Percentiles rank a stretch among this genome's conserved stretches.
phyloP scores from a whole-genome alignment of 30 jellyfish, hydroid and myxozoan genomes.

The Hydractinia echinata region DNA sequence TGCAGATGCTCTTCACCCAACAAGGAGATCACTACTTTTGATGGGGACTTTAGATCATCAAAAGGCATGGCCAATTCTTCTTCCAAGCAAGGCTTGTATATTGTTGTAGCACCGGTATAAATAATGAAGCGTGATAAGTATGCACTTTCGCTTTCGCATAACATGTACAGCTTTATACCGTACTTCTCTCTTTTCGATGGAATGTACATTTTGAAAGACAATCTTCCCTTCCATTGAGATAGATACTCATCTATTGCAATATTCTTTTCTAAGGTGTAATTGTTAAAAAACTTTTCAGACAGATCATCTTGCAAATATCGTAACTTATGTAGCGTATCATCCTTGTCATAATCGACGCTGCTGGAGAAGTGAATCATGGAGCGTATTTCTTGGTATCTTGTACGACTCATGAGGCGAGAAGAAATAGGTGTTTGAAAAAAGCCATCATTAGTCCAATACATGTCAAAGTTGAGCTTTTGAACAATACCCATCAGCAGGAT shows the following conservation, averaged over 20 bases:
- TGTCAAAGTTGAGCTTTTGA: too few species aligned
- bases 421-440: too few species aligned
- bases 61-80: background rate
- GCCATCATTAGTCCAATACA: too few species aligned
- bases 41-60: background rate
- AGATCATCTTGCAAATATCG: background rate
- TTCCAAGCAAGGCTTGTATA: too few species aligned
- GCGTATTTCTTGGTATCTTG: too few species aligned
- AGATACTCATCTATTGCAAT: background rate
- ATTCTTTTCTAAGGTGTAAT: background rate
- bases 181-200: slow-evolving; percentile 1
- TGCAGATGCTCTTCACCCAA: background rate
- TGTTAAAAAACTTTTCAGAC: background rate
- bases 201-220: slow-evolving; percentile 13
- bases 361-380: too few species aligned
- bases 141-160: slow-evolving; percentile 2
- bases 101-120: too few species aligned
- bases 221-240: background rate
- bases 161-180: slow-evolving; percentile 16
- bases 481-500: too few species aligned
- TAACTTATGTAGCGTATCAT: background rate
- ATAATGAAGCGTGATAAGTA: too few species aligned
- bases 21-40: slow-evolving; percentile 19
- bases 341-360: too few species aligned
- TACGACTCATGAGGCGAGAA: too few species aligned